A percentile compares a stretch with the other conserved stretches of the same genome.
These are phyloP conservation scores for Eupithecia dodoneata DNA, from an alignment of 2,888 invertebrate species.

Conservation along the genomic window DNA sequence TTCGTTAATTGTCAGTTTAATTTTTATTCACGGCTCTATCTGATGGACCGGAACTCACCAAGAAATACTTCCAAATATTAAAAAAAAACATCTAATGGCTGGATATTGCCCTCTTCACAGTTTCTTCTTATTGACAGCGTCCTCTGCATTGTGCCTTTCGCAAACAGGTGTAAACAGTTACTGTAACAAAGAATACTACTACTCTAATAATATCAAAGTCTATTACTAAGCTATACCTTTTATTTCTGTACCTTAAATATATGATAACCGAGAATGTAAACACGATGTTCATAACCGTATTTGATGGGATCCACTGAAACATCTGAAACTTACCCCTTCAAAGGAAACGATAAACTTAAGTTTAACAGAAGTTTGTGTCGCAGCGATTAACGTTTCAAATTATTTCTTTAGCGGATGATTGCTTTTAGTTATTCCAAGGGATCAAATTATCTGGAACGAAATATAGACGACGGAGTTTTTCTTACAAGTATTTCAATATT, in stretches of 20 bases:
- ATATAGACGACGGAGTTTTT: conserved; percentile 7
- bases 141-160: background rate
- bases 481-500: conserved; percentile 1
- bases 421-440: conserved; percentile 23
- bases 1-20: background rate
- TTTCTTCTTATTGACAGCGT: too few relatives aligned
- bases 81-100: too few relatives aligned
- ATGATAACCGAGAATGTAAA: conserved; percentile 14
- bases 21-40: background rate
- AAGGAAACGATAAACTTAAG: conserved; percentile 29
- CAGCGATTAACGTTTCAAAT: conserved; percentile 26
- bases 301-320: conserved; percentile 29
- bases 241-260: background rate
- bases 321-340: conserved; percentile 27
- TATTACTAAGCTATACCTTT: background rate
- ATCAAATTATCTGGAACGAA: conserved; percentile 9
- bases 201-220: background rate
- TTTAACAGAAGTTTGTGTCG: conserved; percentile 29
- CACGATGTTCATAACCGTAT: conserved; percentile 9
- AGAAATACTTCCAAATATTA: too few relatives aligned
- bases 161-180: background rate
- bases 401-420: conserved; percentile 24
- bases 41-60: background rate
- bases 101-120: too few relatives aligned
- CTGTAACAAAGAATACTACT: background rate